Conservation (phyloP, 2,888 invertebrate genomes). For the Rotaria sp. region DNA sequence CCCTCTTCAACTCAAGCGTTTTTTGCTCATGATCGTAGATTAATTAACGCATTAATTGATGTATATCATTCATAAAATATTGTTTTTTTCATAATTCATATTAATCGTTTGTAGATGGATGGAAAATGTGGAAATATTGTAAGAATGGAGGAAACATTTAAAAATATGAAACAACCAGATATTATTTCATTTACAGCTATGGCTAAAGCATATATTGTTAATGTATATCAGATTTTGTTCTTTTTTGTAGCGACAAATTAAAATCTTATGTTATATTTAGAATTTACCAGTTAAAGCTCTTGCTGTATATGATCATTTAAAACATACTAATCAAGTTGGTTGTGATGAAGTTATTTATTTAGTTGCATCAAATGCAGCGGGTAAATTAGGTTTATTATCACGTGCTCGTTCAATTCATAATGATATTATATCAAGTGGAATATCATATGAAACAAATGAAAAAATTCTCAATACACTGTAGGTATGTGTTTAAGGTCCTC, state of each 20-base stretch:
- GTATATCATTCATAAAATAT: not conserved
- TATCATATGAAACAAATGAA: not conserved
- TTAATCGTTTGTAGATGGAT: not conserved
- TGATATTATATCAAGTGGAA: not conserved
- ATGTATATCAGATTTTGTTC: not conserved
- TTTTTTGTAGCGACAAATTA: too few relatives aligned
- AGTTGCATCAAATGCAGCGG: not conserved
- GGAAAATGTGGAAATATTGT: not conserved
- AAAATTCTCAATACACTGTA: not conserved
- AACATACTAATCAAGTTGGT: not conserved
- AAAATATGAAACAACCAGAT: not conserved
- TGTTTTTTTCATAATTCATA: too few relatives aligned
- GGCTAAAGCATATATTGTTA: not conserved
- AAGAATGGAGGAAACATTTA: not conserved
- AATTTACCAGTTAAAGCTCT: not conserved
- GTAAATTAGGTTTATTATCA: not conserved
- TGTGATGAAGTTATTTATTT: not conserved
- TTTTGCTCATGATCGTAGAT: not conserved
- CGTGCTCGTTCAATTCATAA: constrained; percentile 4
- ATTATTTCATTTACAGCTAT: not conserved
- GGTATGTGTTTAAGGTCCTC: not conserved
- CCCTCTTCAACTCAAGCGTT: not conserved
- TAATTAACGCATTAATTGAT: not conserved
- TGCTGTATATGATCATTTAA: not conserved
- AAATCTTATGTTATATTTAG: not conserved